Evolutionary conservation across 2,113 vertebrate genomes (phyloP), one percentile per base, ranked within the genome.

Genomic region (Amazona vittata): DNA sequence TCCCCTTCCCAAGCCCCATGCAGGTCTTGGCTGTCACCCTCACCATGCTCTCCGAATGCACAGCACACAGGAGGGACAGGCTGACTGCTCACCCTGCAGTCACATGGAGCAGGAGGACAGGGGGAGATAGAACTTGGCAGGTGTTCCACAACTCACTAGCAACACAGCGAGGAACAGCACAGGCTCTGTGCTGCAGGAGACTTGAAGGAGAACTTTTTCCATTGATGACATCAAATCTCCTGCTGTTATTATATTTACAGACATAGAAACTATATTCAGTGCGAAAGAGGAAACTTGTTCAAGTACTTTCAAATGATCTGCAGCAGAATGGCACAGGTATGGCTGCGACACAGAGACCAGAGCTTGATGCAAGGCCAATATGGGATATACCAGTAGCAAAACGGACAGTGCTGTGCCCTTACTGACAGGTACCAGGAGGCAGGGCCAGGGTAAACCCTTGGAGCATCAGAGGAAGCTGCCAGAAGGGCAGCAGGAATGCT

Each of bases 121-220:
- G 17, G 5, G n/a, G 22, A 75, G 53, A 80, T 4, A 11, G 29
- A 60, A 3, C 18, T 67, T 60, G 13, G 29, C 39, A 21, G 76
- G 49, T 25, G 50, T 15, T 53, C n/a, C 64, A 15, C n/a, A n/a
- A 37, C 17, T 43, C 26, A 6, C 21, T 10, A 49, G 74, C 35
- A 37, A 20, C 24, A 14, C 0, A 22, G 33, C 0, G 1, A 64
- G 50, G 86, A 75, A 22, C 64, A 44, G 6, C 24, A 14, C 44
- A 31, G 47, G 69, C n/a, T 67, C 20, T 31, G 33, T 1, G 0
- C 44, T 3, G 0, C 0, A 15, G n/a, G 44, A 83, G 47, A n/a
- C 49, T 15, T 11, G 1, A 5, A 3, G 25, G 31, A 80, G 46
- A 41, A 33, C 29, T 55, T 19, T 18, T 49, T 55, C 74, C 31